A percentile compares a stretch with the other conserved stretches of the same genome.
Conservation (phyloP, 1,140 invertebrate genomes). For the Conus ventricosus region DNA sequence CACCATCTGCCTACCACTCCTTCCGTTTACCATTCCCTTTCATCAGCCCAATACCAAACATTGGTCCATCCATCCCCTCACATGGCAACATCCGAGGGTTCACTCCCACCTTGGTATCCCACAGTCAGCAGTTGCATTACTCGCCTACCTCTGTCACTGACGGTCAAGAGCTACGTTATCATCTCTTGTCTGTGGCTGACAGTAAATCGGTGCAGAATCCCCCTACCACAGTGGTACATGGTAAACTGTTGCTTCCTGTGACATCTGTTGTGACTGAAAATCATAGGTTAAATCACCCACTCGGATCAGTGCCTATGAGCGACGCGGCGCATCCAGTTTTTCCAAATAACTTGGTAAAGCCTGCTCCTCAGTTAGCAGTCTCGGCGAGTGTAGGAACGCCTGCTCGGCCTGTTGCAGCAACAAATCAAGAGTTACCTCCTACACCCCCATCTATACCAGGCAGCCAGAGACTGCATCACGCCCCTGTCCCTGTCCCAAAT, state of each 20-base stretch:
- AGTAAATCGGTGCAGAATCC: neutral
- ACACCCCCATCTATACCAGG: neutral
- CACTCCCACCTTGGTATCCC: neutral
- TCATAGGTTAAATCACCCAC: neutral
- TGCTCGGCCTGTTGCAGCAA: neutral
- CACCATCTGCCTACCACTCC: neutral
- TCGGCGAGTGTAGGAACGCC: neutral
- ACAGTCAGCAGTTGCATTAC: neutral
- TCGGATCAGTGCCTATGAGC: neutral
- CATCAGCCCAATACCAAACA: neutral
- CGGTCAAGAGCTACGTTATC: neutral
- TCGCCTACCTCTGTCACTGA: neutral
- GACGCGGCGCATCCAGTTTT: neutral
- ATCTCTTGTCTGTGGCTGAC: neutral
- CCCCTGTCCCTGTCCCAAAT: neutral
- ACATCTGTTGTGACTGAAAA: neutral
- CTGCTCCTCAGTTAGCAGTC: neutral
- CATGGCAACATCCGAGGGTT: neutral
- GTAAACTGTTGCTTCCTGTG: neutral
- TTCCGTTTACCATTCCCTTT: neutral
- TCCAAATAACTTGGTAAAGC: neutral
- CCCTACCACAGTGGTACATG: neutral
- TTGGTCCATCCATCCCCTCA: neutral
- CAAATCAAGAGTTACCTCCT: neutral
- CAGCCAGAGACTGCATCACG: neutral